These are phyloP conservation scores for Esox niger DNA, from an alignment of 2,113 vertebrate species.

Conservation along the genomic window DNA sequence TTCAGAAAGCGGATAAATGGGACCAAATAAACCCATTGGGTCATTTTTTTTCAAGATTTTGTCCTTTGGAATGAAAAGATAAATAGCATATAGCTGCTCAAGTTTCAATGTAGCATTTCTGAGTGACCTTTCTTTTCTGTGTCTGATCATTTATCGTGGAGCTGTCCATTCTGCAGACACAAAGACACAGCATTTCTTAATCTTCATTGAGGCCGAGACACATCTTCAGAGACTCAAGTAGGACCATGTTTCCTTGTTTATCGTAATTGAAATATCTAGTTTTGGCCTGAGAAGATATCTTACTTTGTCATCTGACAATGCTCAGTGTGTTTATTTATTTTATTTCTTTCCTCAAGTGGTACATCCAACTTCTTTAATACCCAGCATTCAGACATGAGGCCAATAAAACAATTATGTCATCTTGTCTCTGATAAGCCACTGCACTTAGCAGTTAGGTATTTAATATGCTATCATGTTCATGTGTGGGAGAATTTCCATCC, in stretches of 20 bases:
- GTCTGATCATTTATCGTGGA: slow-evolving; percentile 53
- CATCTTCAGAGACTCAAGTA: slow-evolving; percentile 26
- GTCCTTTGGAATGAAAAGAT: slow-evolving; percentile 43
- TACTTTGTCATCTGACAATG: slow-evolving; percentile 6
- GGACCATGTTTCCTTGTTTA: slow-evolving; percentile 26
- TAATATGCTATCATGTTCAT: not conserved
- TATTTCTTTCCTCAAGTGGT: slow-evolving; percentile 1
- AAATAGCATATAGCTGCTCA: slow-evolving; percentile 63
- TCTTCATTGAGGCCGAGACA: slow-evolving; percentile 29
- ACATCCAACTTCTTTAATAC: not conserved
- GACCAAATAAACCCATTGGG: slow-evolving; percentile 13
- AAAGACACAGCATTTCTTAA: slow-evolving; percentile 42
- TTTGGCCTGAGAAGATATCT: slow-evolving; percentile 13
- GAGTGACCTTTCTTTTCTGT: slow-evolving; percentile 59
- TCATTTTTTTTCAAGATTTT: slow-evolving; percentile 7
- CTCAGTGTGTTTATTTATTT: slow-evolving; percentile 1
- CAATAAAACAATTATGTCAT: not conserved
- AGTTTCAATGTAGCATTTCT: slow-evolving; percentile 63
- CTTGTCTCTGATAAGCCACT: slow-evolving; percentile 22
- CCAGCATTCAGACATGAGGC: not conserved
- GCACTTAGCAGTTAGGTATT: not conserved
- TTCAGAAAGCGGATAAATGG: not conserved
- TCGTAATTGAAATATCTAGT: slow-evolving; percentile 6
- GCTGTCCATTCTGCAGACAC: slow-evolving; percentile 47
- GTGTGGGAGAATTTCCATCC: not conserved